These are phyloP conservation scores for Athene cunicularia DNA, from an alignment of 2,113 vertebrate species.

Conservation along the genomic window DNA sequence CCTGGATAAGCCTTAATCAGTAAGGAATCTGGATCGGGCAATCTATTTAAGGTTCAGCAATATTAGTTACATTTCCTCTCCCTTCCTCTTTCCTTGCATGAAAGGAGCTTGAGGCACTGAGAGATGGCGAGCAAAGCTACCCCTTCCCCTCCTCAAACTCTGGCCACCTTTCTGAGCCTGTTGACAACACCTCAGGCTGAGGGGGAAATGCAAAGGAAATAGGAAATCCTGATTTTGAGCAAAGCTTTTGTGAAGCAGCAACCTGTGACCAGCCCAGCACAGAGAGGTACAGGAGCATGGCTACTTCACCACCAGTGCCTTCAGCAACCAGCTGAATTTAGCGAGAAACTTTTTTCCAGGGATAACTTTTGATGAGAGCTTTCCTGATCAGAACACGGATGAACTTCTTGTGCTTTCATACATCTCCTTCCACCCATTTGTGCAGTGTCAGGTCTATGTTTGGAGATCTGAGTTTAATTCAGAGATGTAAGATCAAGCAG, in stretches of 20 bases:
- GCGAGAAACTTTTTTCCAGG: not conserved
- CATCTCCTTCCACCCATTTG: not conserved
- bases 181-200: not conserved
- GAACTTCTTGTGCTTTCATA: not conserved
- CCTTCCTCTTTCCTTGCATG: not conserved
- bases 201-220: not conserved
- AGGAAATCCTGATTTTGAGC: not conserved
- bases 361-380: not conserved
- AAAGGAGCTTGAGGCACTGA: not conserved
- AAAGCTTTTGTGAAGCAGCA: not conserved
- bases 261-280: not conserved
- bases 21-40: not conserved
- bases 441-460: not conserved
- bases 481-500: not conserved
- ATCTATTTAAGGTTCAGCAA: not conserved
- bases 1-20: not conserved
- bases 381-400: not conserved
- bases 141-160: not conserved
- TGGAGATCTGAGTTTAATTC: not conserved
- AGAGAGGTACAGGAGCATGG: fast-evolving
- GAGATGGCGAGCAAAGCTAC: not conserved
- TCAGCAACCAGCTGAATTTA: not conserved
- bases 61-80: not conserved
- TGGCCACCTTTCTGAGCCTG: not conserved
- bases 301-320: not conserved